A percentile compares a stretch with the other conserved stretches of the same genome.
phyloP scores from a whole-genome alignment of 2,113 vertebrate genomes.

The Chunga burmeisteri region DNA sequence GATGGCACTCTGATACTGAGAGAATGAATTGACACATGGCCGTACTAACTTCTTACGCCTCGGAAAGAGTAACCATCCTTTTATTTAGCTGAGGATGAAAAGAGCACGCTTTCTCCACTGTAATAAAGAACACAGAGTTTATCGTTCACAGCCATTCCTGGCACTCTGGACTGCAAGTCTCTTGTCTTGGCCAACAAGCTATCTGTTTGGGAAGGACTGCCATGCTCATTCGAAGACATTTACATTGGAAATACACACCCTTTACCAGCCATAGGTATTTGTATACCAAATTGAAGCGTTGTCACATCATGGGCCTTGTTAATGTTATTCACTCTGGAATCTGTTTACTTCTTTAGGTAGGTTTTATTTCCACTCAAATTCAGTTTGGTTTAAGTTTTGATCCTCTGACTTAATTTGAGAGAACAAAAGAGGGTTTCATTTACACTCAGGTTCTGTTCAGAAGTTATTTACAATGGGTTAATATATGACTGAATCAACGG shows the following conservation, averaged over 20 bases:
- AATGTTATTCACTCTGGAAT: neutral
- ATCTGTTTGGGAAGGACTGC: neutral
- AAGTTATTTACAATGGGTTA: neutral
- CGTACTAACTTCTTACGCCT: neutral
- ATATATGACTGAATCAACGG: neutral
- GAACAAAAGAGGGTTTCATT: neutral
- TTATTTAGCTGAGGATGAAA: neutral
- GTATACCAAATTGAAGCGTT: neutral
- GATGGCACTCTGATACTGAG: neutral
- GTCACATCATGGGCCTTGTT: neutral
- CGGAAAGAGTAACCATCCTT: neutral
- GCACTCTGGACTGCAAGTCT: neutral
- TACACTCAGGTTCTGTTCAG: neutral
- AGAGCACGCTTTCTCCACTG: neutral
- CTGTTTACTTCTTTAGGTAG: neutral
- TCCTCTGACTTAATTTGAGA: neutral
- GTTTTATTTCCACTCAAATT: neutral
- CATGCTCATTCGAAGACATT: neutral
- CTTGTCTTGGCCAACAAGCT: neutral
- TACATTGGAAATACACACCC: neutral
- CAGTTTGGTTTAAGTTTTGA: neutral
- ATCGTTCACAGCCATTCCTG: neutral
- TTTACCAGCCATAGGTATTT: neutral
- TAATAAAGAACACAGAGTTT: neutral
- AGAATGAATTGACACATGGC: neutral